Base-by-base conservation (phyloP, 1,140 invertebrate genomes). In the Heliconius eleuchia region DNA sequence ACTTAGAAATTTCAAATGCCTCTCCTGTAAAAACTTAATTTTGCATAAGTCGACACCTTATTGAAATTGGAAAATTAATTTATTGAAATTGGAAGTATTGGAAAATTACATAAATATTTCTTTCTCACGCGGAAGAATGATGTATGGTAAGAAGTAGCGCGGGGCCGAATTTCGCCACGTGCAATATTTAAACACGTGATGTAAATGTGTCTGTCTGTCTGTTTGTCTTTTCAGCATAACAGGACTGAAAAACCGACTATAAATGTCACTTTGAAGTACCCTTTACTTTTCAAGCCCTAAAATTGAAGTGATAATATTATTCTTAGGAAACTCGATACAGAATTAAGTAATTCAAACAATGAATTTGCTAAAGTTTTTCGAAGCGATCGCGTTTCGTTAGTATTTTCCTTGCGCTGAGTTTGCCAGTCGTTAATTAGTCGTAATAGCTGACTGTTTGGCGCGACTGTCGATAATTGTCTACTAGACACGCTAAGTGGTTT, bases 401-500 rank as follows among this genome's bases (percentile, higher is more conserved):
- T 66, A 66, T 66, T 66, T 66, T 66, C 60, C 27, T 66, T 66
- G n/a, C 60, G 60, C 27, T 66, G 60, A 66, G 27, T 66, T 66
- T 13, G 60, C 60, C 8, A 60, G 57, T 60, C 57, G 60, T 66
- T 66, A 66, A 66, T 66, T 66, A 66, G 60, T 3, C 11, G 60
- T 66, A 66, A 66, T 66, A 66, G 60, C 27, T 30, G 60, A 66
- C 60, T 66, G 60, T 66, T 66, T 66, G 60, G 23, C 60, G 60
- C 60, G 23, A 66, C 60, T 66, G 60, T 27, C 60, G 60, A 66
- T 66, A 66, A 66, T 66, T 66, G 23, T 66, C 60, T 66, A 66
- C n/a, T 66, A 66, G 60, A 66, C 60, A 66, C 27, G 23, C 60
- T 66, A 66, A 66, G 23, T 27, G 23, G 60, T 66, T 66, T 27